Percentiles rank a stretch among this genome's conserved stretches.
These are phyloP conservation scores for Numenius phaeopus DNA, from an alignment of 2,797 vertebrate genomes.

Conservation along the genomic window DNA sequence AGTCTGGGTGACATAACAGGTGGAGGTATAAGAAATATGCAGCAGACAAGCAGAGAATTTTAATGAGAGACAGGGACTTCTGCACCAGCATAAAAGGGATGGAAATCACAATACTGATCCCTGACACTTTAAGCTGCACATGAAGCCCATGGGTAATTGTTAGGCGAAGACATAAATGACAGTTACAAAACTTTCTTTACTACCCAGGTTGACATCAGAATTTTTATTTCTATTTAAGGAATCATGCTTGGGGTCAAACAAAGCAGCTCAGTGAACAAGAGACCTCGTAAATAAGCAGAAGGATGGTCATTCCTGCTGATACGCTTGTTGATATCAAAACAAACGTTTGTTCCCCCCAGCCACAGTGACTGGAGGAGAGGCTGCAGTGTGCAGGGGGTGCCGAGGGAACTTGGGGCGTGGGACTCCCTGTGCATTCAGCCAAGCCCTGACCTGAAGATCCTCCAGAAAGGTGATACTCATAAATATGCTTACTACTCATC, in stretches of 20 bases:
- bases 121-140: conserved; percentile 50
- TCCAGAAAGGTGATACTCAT: not conserved
- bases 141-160: conserved; percentile 43
- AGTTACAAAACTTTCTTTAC: conserved; percentile 23
- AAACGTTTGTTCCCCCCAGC: not conserved
- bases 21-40: conserved; percentile 68
- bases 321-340: not conserved
- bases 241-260: not conserved
- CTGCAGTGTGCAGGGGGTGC: accelerated
- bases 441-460: not conserved
- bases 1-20: conserved; percentile 73
- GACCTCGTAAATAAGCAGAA: not conserved
- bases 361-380: not conserved
- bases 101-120: conserved; percentile 43
- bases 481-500: not conserved
- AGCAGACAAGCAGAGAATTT: conserved; percentile 56
- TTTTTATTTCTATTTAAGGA: conserved; percentile 23
- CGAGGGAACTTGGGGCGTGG: accelerated
- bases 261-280: not conserved
- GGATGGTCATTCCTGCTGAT: not conserved
- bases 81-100: not conserved
- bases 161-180: conserved; percentile 13
- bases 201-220: not conserved
- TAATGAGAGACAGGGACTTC: conserved; percentile 46
- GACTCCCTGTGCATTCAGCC: not conserved